Evolutionary conservation across 2,797 vertebrate genomes (phyloP), one percentile per base, ranked within the genome.

Genomic region (Nannoperca obscura): DNA sequence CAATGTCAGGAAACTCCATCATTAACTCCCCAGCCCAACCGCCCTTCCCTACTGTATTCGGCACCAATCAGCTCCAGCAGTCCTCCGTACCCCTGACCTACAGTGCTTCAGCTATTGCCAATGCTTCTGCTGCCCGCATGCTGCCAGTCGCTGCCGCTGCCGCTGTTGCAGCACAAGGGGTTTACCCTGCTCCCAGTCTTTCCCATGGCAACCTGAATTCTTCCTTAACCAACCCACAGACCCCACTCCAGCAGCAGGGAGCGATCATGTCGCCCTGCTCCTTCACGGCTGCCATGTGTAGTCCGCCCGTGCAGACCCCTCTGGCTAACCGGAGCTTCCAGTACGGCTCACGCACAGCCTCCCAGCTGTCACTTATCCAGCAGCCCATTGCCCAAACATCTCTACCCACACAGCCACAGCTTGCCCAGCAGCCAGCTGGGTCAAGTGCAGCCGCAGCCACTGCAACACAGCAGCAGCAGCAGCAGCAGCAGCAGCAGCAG

Each of bases 291-390:
- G 96, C 96, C 0, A 93, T 97, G 87, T 97, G 97, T 81, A 99
- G 97, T 82, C 97, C 98, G 0, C 95, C 97, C 0, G 91, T 98
- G 65, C 98, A 99, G 95, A 99, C 97, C 89, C 98, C 98, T 9
- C 91, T 98, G 90, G 95, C 97, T 0, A 74, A 95, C 74, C 96
- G 97, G 93, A 99, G 97, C 94, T 99, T 99, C 95, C 97, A 98
- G 86, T 99, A 98, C 0, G 93, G 95, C 82, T 98, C 98, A 0
- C 97, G 96, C 6, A 98, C 97, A 0, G 96, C 96, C 27, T 99
- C 98, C 3, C 98, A 99, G 95, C 90, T 99, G 84, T 99, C 98
- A 1, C 96, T 99, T 57, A 94, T 98, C 78, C 97, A 96, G 88
- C 96, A 95, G 89, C 84, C 94, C 24, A 69, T 92, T 19, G 83